Evolutionary conservation across 1,140 invertebrate species (phyloP), one percentile per base, ranked within the genome.

Genomic region (Anastatus disparis): DNA sequence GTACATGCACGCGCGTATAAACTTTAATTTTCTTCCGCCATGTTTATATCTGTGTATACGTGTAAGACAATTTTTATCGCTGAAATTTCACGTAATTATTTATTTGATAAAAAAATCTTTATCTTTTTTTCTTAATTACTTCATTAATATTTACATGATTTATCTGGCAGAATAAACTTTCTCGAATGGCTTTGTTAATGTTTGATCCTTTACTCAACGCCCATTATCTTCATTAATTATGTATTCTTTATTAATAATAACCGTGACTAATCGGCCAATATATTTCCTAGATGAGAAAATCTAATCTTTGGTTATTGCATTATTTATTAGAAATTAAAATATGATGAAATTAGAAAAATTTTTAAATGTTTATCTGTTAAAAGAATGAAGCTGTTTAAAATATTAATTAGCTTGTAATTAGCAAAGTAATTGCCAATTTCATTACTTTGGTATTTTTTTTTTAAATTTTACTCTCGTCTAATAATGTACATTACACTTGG

Each of bases 111-210:
- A 35, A 35, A n/a, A n/a, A n/a, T n/a, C n/a, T n/a, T n/a, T n/a
- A n/a, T n/a, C n/a, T n/a, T n/a, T 35, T 17, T 50, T 59, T 31
- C 35, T 31, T 31, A 42, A 66, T 56, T 66, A 58, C 29, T 66
- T 44, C 52, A 66, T 66, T 46, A 55, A 56, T 66, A 66, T 58
- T 56, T 56, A 46, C 62, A n/a, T n/a, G n/a, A n/a, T n/a, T n/a
- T n/a, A n/a, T n/a, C n/a, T n/a, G n/a, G n/a, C n/a, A n/a, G n/a
- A n/a, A n/a, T n/a, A n/a, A n/a, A n/a, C n/a, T n/a, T n/a, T n/a
- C n/a, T n/a, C n/a, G n/a, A n/a, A n/a, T n/a, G n/a, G n/a, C n/a
- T n/a, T n/a, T n/a, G n/a, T n/a, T n/a, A n/a, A n/a, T n/a, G n/a
- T n/a, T n/a, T n/a, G n/a, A n/a, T n/a, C n/a, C n/a, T n/a, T n/a